Evolutionary conservation across 2,797 vertebrate genomes (phyloP), one percentile per base, ranked within the genome.

Genomic region (Lithobates pipiens): DNA sequence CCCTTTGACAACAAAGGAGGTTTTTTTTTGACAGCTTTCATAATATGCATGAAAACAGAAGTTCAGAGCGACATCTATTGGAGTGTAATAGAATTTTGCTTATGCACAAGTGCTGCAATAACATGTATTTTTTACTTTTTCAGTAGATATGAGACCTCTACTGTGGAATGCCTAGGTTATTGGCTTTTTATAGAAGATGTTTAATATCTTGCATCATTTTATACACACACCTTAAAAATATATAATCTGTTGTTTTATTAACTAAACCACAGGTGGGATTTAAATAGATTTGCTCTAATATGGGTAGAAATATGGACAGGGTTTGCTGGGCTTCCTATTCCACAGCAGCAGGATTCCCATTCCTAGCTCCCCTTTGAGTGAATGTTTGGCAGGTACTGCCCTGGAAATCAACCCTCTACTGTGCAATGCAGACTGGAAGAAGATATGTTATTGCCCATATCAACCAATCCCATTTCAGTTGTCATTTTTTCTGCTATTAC

Each of bases 1-100:
- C 70, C 78, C 67, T 76, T 63, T 72, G 74, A 77, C 67, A 63
- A 72, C 79, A 72, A 86, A 71, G 68, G 80, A 68, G 74, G n/a
- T 82, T 77, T 77, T 76, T 36, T 36, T 86, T 80, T 86, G 65
- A 86, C 74, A 57, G 27, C 39, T 82, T 77, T 82, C 76, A 77
- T 69, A 86, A 82, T 77, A 8, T 67, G 36, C 39, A 76, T 77
- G 77, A 63, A 77, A 63, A 39, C 27, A 10, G 77, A 82, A 74
- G 29, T 79, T 32, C 39, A 87, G 73, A 82, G 80, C 27, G 85
- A 68, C 85, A n/a, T 76, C 85, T 87, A 83, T 39, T 79, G 85
- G 85, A 75, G 29, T 3, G 65, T 23, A 50, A 15, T 44, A 15
- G 68, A 54, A 86, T 65, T 46, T 8, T 71, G 25, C 69, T 72